Base-by-base conservation (phyloP, 2,888 invertebrate genomes). In the Xestoiulus laeticollis region DNA sequence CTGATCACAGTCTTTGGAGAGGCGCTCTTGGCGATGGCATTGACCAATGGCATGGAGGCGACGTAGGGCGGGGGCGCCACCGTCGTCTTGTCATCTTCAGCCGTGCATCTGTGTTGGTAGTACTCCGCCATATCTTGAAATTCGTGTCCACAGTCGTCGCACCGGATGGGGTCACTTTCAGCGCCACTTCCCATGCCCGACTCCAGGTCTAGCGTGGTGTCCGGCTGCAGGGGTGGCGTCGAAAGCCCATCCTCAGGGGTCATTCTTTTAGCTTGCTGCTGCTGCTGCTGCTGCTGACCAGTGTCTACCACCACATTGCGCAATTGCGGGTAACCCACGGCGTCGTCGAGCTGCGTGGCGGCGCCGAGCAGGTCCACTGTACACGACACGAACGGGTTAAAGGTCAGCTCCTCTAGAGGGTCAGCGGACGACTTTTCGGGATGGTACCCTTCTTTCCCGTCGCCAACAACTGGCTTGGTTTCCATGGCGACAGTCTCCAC, bases 401-500 rank as follows among this genome's bases (percentile, higher is more conserved):
- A 88, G 68, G 87, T 85, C n/a, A 88, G 59, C 38, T 48, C 78
- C 48, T 86, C 88, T 88, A 88, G 26, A 68, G 86, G 87, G 85
- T 89, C 88, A 87, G 44, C 53, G 83, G 87, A 82, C 30, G 33
- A 19, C 43, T 43, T 32, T 48, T 88, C 87, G 82, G 68, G 88
- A 78, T 87, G 88, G 44, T 87, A 88, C 86, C 88, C 89, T 88
- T 88, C 85, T 87, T 88, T 86, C 44, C 87, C 84, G 89, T 88
- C 89, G 89, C 88, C 88, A 86, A 87, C 89, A 84, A 87, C 85
- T 88, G 88, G 87, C 87, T 88, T 87, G 68, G 87, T 89, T 88
- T 89, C 89, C 89, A 89, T 89, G 89, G 89, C 89, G 88, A 89
- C 89, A 89, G 88, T 86, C 87, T 88, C 89, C 89, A 88, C 82